Evolutionary conservation across 2,888 invertebrate species (phyloP).

Genomic region (Agonum fuliginosum): DNA sequence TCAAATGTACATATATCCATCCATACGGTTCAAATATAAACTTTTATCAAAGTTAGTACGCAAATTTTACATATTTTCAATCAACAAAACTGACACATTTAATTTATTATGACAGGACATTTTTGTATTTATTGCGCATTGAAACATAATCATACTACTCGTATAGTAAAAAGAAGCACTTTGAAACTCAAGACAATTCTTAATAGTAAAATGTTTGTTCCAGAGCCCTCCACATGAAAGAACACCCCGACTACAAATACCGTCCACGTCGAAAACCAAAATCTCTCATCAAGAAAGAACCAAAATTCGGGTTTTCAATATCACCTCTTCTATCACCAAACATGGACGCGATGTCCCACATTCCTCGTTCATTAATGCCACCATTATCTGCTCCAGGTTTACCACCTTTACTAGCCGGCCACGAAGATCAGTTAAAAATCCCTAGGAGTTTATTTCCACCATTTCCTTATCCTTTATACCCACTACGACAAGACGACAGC

Average conservation of each 20-base stretch:
- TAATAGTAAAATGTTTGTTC: conserved; percentile 70
- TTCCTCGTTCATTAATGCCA: conserved; percentile 74
- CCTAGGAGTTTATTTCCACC: conserved; percentile 82
- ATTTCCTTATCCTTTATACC: conserved; percentile 82
- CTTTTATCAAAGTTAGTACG: too few relatives aligned
- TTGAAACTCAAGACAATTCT: too few relatives aligned
- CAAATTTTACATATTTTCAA: too few relatives aligned
- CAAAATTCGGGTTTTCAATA: conserved; percentile 83
- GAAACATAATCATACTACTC: too few relatives aligned
- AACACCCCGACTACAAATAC: conserved; percentile 95
- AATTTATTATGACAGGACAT: too few relatives aligned
- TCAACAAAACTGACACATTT: too few relatives aligned
- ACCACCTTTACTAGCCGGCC: conserved; percentile 74
- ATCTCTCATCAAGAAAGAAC: conserved; percentile 87
- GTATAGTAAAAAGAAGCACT: too few relatives aligned
- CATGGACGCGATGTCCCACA: conserved; percentile 69
- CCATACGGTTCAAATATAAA: too few relatives aligned
- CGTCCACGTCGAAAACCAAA: conserved; percentile 91
- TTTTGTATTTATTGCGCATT: too few relatives aligned
- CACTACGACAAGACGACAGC: conserved; percentile 77
- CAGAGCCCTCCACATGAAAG: conserved; percentile 95
- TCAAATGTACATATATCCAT: too few relatives aligned
- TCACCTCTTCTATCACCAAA: conserved; percentile 78
- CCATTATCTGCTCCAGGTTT: conserved; percentile 74
- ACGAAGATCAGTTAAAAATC: conserved; percentile 78